Percentiles rank a stretch among this genome's conserved stretches.
Evolutionary conservation across 2,797 vertebrate species (phyloP).

Genomic region (Perodicticus potto): DNA sequence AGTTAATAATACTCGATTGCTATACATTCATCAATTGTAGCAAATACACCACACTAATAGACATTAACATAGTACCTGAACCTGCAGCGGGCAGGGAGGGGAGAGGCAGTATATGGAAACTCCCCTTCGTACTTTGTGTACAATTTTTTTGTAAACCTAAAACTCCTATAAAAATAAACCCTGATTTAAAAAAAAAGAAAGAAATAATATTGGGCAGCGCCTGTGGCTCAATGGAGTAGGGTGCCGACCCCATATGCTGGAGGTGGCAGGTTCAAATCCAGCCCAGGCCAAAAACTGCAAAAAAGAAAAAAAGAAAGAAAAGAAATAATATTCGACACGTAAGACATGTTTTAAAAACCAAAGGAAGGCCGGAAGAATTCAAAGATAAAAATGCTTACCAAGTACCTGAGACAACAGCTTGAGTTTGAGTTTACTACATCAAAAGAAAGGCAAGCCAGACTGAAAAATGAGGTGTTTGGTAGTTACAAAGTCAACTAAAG

Average conservation of each 20-base stretch:
- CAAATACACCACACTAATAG: neutral
- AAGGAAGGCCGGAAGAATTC: neutral
- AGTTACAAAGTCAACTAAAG: neutral
- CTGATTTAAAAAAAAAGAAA: neutral
- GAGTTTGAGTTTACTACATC: neutral
- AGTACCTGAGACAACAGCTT: neutral
- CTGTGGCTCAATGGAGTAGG: no score
- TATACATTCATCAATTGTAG: neutral
- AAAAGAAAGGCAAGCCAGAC: neutral
- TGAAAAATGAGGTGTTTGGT: neutral
- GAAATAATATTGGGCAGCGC: neutral
- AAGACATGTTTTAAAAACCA: neutral
- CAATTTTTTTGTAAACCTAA: neutral
- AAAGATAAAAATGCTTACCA: slow-evolving; percentile 11
- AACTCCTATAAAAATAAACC: neutral
- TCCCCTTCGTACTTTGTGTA: neutral
- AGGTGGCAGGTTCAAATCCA: no score
- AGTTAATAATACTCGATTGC: neutral
- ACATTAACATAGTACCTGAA: neutral
- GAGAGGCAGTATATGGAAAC: neutral
- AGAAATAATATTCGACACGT: neutral
- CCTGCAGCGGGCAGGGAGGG: no score
- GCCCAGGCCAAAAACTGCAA: no score
- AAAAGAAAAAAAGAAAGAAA: neutral
- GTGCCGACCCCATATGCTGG: no score